phyloP scores from a whole-genome alignment of 2,113 vertebrate genomes.

The Meleagris gallopavo region DNA sequence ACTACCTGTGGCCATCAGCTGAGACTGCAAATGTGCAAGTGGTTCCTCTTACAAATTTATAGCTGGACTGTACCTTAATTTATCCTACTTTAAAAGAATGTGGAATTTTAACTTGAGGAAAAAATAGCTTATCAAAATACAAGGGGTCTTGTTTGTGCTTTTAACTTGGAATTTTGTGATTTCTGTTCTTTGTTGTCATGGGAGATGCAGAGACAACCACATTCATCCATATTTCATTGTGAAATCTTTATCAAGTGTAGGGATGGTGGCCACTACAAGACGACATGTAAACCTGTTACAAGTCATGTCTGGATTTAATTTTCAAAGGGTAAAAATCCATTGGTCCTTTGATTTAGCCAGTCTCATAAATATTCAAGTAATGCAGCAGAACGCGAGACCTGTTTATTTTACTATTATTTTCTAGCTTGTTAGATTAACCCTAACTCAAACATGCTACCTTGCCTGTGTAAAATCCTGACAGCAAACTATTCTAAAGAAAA shows the following conservation, averaged over 20 bases:
- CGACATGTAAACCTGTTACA: not conserved
- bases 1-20: not conserved
- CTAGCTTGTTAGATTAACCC: not conserved
- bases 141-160: not conserved
- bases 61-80: not conserved
- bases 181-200: not conserved
- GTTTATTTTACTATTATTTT: not conserved
- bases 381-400: not conserved
- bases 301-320: not conserved
- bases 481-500: no score
- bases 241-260: not conserved
- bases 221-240: not conserved
- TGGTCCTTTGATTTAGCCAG: not conserved
- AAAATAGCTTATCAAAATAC: not conserved
- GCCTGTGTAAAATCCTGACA: not conserved
- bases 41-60: not conserved
- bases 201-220: not conserved
- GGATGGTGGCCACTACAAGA: not conserved
- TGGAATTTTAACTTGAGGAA: not conserved
- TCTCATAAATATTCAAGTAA: not conserved
- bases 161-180: not conserved
- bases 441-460: fast-evolving
- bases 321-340: not conserved
- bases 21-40: not conserved
- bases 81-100: not conserved